Evolutionary conservation across 2,888 invertebrate genomes (phyloP).

Genomic region (Chironomus riparius): DNA sequence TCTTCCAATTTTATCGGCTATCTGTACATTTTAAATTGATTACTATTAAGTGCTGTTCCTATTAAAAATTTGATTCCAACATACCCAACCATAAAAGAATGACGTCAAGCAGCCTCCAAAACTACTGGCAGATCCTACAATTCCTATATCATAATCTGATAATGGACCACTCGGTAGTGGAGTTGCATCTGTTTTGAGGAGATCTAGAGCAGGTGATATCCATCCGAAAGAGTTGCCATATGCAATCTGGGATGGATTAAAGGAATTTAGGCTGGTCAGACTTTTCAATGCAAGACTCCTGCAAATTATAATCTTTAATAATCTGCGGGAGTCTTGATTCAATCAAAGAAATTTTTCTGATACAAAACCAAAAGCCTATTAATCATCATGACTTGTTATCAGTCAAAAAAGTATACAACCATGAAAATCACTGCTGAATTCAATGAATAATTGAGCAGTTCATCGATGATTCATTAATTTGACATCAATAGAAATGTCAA

Average conservation of each 20-base stretch:
- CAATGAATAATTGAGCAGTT: no score
- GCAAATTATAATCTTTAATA: no score
- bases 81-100: constrained; percentile 14
- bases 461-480: background rate
- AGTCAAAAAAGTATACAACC: no score
- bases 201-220: constrained; percentile 29
- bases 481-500: no score
- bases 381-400: no score
- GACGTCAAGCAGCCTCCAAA: constrained; percentile 7
- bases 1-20: background rate
- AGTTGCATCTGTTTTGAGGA: background rate
- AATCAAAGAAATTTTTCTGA: no score
- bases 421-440: no score
- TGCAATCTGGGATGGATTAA: background rate
- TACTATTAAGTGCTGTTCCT: background rate
- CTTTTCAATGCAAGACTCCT: no score
- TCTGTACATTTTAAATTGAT: background rate
- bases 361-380: no score
- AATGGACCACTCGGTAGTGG: constrained; percentile 21
- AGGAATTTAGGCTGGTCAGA: no score
- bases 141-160: background rate
- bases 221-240: constrained; percentile 30
- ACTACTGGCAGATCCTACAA: background rate
- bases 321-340: no score
- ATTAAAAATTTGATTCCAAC: background rate